Conservation (phyloP, 2,888 invertebrate species). For the Oithona nana region DNA sequence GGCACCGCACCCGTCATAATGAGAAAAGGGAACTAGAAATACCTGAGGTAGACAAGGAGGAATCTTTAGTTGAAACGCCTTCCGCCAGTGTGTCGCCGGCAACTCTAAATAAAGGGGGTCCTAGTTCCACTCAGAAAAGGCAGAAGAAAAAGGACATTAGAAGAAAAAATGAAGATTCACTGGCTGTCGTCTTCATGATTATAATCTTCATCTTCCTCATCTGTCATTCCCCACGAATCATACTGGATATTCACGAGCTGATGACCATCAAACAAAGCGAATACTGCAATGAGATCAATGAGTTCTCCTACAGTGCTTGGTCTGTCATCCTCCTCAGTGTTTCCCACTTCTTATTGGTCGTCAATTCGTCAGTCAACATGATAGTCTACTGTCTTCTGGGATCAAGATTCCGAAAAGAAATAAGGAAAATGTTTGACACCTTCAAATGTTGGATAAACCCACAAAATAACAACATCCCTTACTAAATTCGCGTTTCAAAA, state of each 20-base stretch:
- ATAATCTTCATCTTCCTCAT: not conserved
- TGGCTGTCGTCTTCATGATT: not conserved
- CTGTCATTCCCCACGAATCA: not conserved
- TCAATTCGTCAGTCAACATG: conserved; percentile 94
- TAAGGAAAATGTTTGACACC: not conserved
- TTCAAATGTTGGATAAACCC: not conserved
- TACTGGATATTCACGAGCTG: not conserved
- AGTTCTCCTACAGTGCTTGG: not conserved
- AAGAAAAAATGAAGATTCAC: not conserved
- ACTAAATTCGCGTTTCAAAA: not conserved
- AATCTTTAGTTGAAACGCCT: not conserved
- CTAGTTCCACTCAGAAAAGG: not conserved
- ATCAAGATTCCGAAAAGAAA: conserved; percentile 64
- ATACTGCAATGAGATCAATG: not conserved
- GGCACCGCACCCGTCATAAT: not conserved
- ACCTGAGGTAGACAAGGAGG: not conserved
- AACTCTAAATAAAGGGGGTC: not conserved
- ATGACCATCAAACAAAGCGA: not conserved
- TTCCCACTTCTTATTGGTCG: conserved; percentile 78
- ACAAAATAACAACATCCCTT: not conserved
- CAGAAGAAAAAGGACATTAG: not conserved
- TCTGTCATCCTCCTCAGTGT: conserved; percentile 37
- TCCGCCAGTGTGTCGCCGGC: not conserved
- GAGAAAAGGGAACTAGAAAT: not conserved
- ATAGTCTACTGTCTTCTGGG: conserved; percentile 95